A percentile compares a stretch with the other conserved stretches of the same genome.
These are phyloP conservation scores for Mormyrops attenuatus DNA, from an alignment of 2,797 vertebrate genomes.

Conservation along the genomic window DNA sequence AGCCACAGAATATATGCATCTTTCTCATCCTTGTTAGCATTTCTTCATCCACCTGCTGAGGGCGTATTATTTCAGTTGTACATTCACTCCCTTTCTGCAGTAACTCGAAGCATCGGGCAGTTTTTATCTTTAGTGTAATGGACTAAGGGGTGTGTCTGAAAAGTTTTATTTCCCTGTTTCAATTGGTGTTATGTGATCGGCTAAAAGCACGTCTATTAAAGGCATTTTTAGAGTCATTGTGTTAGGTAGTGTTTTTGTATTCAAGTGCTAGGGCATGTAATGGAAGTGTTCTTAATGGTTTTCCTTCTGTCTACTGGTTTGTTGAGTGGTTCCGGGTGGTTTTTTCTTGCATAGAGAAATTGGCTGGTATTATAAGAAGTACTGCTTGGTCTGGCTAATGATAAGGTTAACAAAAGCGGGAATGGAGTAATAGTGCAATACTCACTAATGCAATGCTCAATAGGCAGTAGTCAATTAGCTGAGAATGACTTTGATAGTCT, in stretches of 20 bases:
- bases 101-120: neutral
- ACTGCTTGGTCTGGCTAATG: neutral
- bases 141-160: neutral
- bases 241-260: neutral
- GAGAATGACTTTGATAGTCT: neutral
- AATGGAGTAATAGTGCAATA: neutral
- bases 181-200: neutral
- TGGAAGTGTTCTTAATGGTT: neutral
- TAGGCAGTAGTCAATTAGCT: neutral
- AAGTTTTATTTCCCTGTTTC: neutral
- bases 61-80: neutral
- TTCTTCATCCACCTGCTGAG: neutral
- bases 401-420: neutral
- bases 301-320: neutral
- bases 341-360: neutral
- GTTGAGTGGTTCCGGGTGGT: neutral
- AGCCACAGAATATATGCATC: neutral
- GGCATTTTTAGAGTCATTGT: neutral
- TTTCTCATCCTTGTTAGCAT: neutral
- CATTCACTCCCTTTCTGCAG: neutral
- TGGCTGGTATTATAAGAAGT: neutral
- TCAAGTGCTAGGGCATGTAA: neutral
- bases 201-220: neutral
- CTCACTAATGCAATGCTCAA: constrained; percentile 3
- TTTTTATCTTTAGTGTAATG: neutral